phyloP scores from a whole-genome alignment of 2,888 invertebrate genomes.

The Flabesymbios commensalis region DNA sequence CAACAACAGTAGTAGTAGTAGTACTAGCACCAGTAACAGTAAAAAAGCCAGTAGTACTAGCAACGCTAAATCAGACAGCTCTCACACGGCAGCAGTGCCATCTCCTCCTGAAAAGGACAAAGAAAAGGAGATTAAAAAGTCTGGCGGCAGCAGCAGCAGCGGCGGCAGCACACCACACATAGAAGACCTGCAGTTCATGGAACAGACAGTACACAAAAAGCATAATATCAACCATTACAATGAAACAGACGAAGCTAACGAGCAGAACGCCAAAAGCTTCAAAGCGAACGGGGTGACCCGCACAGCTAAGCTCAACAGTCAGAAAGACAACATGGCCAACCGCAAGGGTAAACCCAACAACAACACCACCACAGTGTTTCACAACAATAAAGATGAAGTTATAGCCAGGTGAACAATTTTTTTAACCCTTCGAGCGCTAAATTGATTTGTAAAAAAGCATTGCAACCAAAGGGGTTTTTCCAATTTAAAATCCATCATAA shows the following conservation, averaged over 20 bases:
- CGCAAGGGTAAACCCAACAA: constrained; percentile 22
- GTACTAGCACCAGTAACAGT: no score
- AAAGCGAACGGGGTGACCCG: constrained; percentile 41
- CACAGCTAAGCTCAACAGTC: constrained; percentile 49
- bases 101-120: no score
- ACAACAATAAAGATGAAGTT: constrained; percentile 57
- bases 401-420: constrained; percentile 32
- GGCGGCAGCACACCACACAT: constrained; percentile 7
- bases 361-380: constrained; percentile 36
- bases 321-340: constrained; percentile 40
- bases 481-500: no score
- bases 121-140: neutral
- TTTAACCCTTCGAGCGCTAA: no score
- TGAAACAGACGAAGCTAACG: constrained; percentile 46
- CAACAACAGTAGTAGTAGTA: no score
- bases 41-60: no score
- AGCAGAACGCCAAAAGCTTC: constrained; percentile 36
- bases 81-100: neutral
- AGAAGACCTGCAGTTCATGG: constrained; percentile 54
- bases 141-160: neutral
- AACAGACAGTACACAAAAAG: constrained; percentile 48
- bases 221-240: constrained; percentile 47
- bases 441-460: no score
- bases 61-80: no score
- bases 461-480: no score